Conservation (phyloP, 2,797 vertebrate genomes). For the Pangasius larnaudii region DNA sequence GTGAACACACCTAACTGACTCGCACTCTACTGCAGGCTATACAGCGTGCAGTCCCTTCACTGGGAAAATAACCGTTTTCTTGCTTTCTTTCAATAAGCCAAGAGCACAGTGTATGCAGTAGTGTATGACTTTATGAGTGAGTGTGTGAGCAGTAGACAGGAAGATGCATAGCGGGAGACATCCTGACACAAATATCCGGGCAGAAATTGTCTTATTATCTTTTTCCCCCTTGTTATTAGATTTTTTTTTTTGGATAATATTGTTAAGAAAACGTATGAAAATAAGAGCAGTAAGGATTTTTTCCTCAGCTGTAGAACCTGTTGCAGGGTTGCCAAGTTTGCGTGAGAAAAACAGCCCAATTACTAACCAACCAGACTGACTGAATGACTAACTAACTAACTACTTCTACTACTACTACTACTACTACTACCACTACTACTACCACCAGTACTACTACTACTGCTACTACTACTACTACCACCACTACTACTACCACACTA, state of each 20-base stretch:
- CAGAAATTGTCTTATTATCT: neutral
- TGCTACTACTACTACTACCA: fast-evolving
- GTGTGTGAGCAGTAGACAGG: neutral
- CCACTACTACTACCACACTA: no score
- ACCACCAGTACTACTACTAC: fast-evolving
- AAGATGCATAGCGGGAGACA: neutral
- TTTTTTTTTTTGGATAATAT: neutral
- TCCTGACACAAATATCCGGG: neutral
- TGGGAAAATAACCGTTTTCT: neutral
- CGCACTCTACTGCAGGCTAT: neutral
- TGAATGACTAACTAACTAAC: neutral
- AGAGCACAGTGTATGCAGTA: neutral
- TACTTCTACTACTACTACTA: no score
- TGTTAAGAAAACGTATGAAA: neutral
- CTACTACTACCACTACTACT: no score
- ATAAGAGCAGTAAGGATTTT: neutral
- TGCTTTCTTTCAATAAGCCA: neutral
- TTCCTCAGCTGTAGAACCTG: neutral
- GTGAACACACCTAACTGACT: neutral
- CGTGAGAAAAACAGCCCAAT: neutral
- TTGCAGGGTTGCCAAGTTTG: neutral
- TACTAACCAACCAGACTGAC: neutral
- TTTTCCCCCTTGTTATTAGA: neutral
- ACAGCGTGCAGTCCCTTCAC: no score
- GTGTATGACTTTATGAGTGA: neutral